Base-by-base conservation (phyloP, 1,140 invertebrate species). In the Bilobella aurantiaca region DNA sequence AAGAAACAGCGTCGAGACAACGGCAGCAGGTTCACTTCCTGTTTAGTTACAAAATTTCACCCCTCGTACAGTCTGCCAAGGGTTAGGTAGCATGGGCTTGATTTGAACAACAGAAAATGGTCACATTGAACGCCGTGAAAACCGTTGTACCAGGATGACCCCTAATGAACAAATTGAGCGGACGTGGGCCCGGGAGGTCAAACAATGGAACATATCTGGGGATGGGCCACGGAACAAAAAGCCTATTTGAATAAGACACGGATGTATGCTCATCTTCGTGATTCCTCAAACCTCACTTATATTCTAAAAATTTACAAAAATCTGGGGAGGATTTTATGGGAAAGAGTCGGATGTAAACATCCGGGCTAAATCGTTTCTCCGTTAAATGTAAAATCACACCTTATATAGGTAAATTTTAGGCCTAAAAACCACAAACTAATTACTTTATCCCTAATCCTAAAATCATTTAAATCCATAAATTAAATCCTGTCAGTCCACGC, bases 291-390 rank as follows among this genome's bases (percentile, higher is more conserved):
- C 37, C 37, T 42, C 37, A 42, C n/a, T n/a, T n/a, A n/a, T n/a
- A n/a, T n/a, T n/a, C n/a, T n/a, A 42, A 42, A 42, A 14, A 53
- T 18, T 53, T 23, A 53, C 49, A 53, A 53, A 53, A 53, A 14
- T 53, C 23, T 53, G 23, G 49, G 49, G 49, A 23, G 14, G 49
- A 42, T 8, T 42, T 12, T 64, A 64, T 63, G 47, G 42, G 62
- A 62, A 68, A 62, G 37, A 28, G 69, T 63, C 56, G 67, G 69
- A 71, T 68, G 66, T 71, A 71, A 71, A 71, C 67, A 71, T 71
- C 69, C 69, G 69, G 67, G 25, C n/a, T 25, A 23, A 53, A 5
- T 12, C 49, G 25, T 53, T 53, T 23, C 49, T 42, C 49, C 49
- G 49, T 53, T 53, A 53, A 42, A 53, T n/a, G n/a, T 23, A 23